Evolutionary conservation across 1,140 invertebrate species (phyloP), one percentile per base, ranked within the genome.

Genomic region (Dendrolimus kikuchii): DNA sequence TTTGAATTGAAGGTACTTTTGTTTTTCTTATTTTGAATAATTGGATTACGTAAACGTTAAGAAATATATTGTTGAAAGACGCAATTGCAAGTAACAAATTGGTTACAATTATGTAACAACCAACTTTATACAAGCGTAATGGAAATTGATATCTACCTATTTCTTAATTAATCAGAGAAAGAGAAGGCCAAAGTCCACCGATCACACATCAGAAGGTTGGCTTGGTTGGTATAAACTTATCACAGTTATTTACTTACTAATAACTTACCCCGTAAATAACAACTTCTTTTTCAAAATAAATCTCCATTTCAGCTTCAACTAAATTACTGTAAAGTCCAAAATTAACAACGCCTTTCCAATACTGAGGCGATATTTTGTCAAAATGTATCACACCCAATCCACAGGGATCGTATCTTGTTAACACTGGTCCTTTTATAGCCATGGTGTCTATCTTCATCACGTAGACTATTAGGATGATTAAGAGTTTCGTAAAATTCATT

Each of bases 321-420:
- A 78, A 42, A 10, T 67, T 55, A 44, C 53, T 60, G 49, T 80
- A 80, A 6, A 80, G 46, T 38, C 58, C 62, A 49, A 83, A 62
- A 64, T 77, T 66, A 38, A 85, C 46, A 36, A 70, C 66, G 36
- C 69, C 74, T 42, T 59, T 52, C 82, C 82, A 86, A 39, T 73
- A 36, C 45, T 58, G 63, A 46, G 71, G 59, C n/a, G 64, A 57
- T 38, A 81, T 38, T 60, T 66, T 79, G 47, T 82, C 77, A 59
- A 86, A 82, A 69, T 77, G 64, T 51, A 86, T 61, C 6, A 75
- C 57, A 4, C 73, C 79, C 37, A 82, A 62, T 36, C 70, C 74
- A 54, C 82, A 86, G 7, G 82, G 82, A 43, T 76, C 74, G 46
- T 83, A 83, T 55, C 67, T 73, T 23, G 72, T 78, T 23, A 75